Evolutionary conservation across 2,888 invertebrate species (phyloP).

Genomic region (Sialis lutaria): DNA sequence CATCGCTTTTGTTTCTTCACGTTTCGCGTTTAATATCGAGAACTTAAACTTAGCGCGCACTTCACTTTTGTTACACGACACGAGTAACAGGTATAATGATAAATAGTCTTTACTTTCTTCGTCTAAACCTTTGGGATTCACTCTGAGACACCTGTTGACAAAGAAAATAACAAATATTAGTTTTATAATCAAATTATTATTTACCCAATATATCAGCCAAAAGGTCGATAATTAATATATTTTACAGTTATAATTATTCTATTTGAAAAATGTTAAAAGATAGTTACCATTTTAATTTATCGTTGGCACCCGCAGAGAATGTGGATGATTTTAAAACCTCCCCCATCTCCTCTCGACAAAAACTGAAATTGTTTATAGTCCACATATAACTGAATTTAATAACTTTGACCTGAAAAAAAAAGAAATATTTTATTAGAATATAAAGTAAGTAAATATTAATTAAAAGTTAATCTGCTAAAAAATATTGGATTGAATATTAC

Average conservation of each 20-base stretch:
- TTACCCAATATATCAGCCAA: too few relatives aligned
- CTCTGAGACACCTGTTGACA: conserved; percentile 75
- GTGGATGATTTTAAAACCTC: conserved; percentile 99
- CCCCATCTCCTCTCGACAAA: conserved; percentile 99
- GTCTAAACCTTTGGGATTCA: conserved; percentile 98
- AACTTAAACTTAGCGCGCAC: conserved; percentile 99
- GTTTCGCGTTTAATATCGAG: conserved; percentile 98
- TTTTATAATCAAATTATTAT: too few relatives aligned
- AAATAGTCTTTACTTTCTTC: conserved; percentile 99
- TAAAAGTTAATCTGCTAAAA: background rate
- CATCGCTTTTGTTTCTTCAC: conserved; percentile 99
- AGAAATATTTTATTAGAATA: conserved; percentile 11
- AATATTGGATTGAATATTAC: background rate
- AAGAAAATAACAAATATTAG: background rate
- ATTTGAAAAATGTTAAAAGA: background rate
- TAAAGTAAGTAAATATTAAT: conserved; percentile 4
- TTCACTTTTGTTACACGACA: conserved; percentile 99
- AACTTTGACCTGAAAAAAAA: conserved; percentile 83
- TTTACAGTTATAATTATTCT: too few relatives aligned
- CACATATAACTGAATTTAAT: conserved; percentile 99
- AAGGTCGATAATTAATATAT: too few relatives aligned
- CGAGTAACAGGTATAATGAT: conserved; percentile 94
- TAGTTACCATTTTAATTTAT: conserved; percentile 93
- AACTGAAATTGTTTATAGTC: conserved; percentile 99
- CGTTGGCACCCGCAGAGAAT: conserved; percentile 98